Base-by-base conservation (phyloP, 2,888 invertebrate species). In the Coelinius sp. region DNA sequence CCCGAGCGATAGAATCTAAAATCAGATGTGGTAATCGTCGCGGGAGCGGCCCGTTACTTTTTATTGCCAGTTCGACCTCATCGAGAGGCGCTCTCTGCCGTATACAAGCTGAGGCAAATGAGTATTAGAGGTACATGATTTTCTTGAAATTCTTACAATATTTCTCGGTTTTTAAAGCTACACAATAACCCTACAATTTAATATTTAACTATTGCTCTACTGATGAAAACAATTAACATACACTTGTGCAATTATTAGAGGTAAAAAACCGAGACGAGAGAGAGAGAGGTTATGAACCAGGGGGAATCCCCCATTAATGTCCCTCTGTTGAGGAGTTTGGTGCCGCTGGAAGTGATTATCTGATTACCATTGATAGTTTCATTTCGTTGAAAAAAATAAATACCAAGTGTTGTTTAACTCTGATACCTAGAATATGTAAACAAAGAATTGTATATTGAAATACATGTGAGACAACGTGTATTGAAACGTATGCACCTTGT, bases 1-100 rank as follows among this genome's bases (percentile, higher is more conserved):
- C 73, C 59, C 70, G 74, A 68, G 72, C 70, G 66, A 76, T 73
- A 73, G 74, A 77, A 77, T 77, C 78, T 79, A 72, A 77, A 79
- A 79, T 79, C 76, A 79, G 74, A 79, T 79, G 75, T 78, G 78
- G 79, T 77, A 79, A 79, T 79, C 78, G 77, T 75, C 75, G 76
- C 72, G 74, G 77, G 78, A 77, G 77, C 75, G 78, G 76, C 76
- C 77, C 77, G 77, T 78, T 79, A 78, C 75, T 76, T 79, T 78
- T 79, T 76, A 79, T 75, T 76, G 73, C 75, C 73, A 67, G 73
- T 73, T 74, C 75, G 73, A 76, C 75, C 75, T 77, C 75, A 75
- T 76, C 75, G 75, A 73, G 75, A 73, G 69, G 63, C 41, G 12
- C 35, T 59, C 35, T 14, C 59, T 8, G 59, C 59, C 17, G 20